Evolutionary conservation across 2,113 vertebrate species (phyloP).

Genomic region (Platichthys flesus): DNA sequence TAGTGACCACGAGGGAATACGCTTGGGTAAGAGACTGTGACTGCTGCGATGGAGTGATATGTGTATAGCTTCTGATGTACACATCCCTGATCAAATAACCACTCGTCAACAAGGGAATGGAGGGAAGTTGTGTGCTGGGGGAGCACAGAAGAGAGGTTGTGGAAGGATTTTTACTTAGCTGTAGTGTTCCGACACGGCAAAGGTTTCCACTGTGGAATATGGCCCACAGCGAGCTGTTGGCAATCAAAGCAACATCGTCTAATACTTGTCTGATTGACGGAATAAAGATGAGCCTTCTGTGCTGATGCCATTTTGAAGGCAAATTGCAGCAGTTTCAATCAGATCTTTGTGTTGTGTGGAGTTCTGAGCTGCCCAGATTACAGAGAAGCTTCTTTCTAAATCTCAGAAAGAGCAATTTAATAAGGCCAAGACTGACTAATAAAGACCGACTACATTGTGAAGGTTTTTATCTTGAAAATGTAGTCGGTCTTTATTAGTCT

Average conservation of each 20-base stretch:
- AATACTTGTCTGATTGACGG: constrained; percentile 2
- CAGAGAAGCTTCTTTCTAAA: background rate
- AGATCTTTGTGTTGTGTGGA: background rate
- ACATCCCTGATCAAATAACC: constrained; percentile 35
- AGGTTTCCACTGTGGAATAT: constrained; percentile 9
- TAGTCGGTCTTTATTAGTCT: too few relatives aligned
- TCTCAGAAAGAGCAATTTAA: background rate
- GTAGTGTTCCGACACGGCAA: background rate
- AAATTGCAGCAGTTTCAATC: background rate
- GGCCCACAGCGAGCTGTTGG: background rate
- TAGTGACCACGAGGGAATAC: constrained; percentile 8
- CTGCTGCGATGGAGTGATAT: constrained; percentile 17
- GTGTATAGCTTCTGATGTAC: constrained; percentile 3
- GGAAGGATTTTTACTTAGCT: background rate
- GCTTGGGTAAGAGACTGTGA: constrained; percentile 12
- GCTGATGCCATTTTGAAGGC: background rate
- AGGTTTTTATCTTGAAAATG: background rate
- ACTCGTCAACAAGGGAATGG: constrained; percentile 18
- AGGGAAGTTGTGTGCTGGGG: background rate
- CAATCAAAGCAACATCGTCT: too few relatives aligned
- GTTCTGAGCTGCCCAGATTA: background rate
- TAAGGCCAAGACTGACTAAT: background rate
- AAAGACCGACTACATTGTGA: background rate
- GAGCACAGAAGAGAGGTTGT: background rate
- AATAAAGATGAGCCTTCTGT: constrained; percentile 13